phyloP scores from a whole-genome alignment of 2,888 invertebrate genomes.

The Disparrhopalites patrizii region DNA sequence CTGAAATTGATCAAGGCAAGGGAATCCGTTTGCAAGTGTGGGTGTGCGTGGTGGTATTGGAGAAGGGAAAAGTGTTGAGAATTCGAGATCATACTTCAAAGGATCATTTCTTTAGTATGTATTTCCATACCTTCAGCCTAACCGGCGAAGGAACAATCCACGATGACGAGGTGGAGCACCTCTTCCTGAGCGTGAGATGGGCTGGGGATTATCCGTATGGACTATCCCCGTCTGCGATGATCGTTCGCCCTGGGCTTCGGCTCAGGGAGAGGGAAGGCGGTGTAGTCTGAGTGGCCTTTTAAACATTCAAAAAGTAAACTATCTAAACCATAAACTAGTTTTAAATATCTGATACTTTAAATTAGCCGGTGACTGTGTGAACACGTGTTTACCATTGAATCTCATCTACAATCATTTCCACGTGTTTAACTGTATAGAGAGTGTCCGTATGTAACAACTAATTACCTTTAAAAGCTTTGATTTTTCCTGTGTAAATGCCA shows the following conservation, averaged over 20 bases:
- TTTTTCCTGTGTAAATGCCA: too few relatives aligned
- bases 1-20: too few relatives aligned
- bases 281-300: constrained; percentile 44
- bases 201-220: constrained; percentile 1
- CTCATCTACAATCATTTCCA: too few relatives aligned
- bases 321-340: background rate
- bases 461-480: too few relatives aligned
- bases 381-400: too few relatives aligned
- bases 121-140: constrained; percentile 41
- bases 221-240: constrained; percentile 41
- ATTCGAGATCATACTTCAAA: constrained; percentile 41
- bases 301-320: constrained; percentile 4
- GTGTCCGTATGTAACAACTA: too few relatives aligned
- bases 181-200: constrained; percentile 43
- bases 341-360: too few relatives aligned
- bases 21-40: too few relatives aligned
- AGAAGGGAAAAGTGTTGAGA: background rate
- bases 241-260: constrained; percentile 41
- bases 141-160: constrained; percentile 47
- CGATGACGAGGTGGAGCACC: constrained; percentile 44
- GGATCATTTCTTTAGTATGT: constrained; percentile 44
- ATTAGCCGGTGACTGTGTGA: too few relatives aligned
- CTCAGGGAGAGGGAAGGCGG: constrained; percentile 38
- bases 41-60: background rate
- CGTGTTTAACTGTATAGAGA: too few relatives aligned